phyloP scores from a whole-genome alignment of 2,113 vertebrate genomes.

The Orientallactaga bullata region DNA sequence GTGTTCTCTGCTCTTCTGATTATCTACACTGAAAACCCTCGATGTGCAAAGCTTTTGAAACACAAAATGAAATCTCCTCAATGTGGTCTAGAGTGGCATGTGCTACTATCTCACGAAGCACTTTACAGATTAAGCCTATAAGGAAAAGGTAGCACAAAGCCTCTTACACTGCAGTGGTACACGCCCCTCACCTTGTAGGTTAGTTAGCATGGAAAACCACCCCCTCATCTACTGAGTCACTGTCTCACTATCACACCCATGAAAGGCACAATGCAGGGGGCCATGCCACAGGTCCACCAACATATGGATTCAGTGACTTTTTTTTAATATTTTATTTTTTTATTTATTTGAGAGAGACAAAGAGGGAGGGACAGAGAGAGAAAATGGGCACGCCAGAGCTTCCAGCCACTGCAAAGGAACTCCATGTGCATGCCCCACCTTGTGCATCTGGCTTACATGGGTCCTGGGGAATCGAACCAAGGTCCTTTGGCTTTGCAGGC shows the following conservation, averaged over 20 bases:
- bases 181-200: neutral
- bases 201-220: constrained; percentile 12
- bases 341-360: no score
- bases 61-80: neutral
- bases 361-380: no score
- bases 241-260: constrained; percentile 22
- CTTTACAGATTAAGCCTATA: neutral
- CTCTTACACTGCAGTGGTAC: neutral
- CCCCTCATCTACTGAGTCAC: constrained; percentile 22
- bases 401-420: no score
- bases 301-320: constrained; percentile 11
- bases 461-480: no score
- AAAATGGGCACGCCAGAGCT: no score
- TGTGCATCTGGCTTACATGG: no score
- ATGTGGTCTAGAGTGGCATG: neutral
- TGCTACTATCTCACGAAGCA: neutral
- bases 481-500: no score
- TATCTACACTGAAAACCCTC: neutral
- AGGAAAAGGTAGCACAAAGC: neutral
- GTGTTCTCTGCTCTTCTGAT: neutral
- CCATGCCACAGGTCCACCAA: neutral
- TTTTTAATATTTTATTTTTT: no score
- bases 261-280: neutral
- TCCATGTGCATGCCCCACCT: no score
- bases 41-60: neutral